phyloP scores from a whole-genome alignment of 2,113 vertebrate species.

The Elephas maximus region DNA sequence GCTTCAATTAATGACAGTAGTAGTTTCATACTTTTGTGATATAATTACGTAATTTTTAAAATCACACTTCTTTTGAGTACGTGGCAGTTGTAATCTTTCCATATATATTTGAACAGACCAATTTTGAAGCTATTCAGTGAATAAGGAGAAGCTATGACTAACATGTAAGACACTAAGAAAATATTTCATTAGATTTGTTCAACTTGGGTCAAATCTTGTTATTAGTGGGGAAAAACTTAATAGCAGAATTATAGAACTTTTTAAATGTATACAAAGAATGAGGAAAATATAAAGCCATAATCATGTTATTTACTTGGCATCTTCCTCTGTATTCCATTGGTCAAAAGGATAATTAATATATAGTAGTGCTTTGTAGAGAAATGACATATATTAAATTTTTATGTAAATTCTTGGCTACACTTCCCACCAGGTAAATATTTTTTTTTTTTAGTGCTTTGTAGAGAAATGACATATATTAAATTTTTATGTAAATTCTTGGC shows the following conservation, averaged over 20 bases:
- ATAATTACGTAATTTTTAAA: background rate
- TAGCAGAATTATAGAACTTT: slow-evolving; percentile 13
- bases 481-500: background rate
- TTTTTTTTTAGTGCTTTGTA: background rate
- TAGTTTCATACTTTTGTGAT: background rate
- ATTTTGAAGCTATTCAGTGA: background rate
- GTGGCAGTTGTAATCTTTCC: background rate
- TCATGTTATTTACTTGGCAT: background rate
- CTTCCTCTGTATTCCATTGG: background rate
- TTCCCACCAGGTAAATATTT: background rate
- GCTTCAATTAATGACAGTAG: background rate
- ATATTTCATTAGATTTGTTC: background rate
- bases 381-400: background rate
- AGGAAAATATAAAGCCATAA: background rate
- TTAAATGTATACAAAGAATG: background rate
- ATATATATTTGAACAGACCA: background rate
- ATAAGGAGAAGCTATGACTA: background rate
- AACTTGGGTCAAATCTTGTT: background rate
- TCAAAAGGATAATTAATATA: background rate
- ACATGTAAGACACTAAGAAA: background rate
- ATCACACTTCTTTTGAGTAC: background rate
- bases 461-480: background rate
- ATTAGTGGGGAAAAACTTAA: background rate
- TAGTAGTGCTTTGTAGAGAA: background rate
- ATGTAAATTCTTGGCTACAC: background rate